Conservation (phyloP, 2,113 vertebrate species). For the Stigmatopora nigra region DNA sequence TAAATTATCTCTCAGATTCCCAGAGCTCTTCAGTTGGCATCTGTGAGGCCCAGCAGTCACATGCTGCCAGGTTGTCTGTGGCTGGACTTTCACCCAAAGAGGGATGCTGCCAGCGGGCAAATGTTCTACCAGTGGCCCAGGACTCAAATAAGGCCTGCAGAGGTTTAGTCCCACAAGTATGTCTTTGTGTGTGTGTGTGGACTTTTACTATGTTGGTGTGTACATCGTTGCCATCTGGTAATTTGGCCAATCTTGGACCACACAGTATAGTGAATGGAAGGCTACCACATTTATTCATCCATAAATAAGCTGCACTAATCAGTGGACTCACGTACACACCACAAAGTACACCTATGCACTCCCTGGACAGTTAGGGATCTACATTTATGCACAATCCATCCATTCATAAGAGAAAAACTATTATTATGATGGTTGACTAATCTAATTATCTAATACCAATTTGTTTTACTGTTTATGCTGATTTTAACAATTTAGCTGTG, state of each 20-base stretch:
- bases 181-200: conserved; percentile 39
- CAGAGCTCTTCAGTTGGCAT: conserved; percentile 59
- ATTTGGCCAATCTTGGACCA: conserved; percentile 58
- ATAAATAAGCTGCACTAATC: conserved; percentile 31
- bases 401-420: no score
- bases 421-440: no score
- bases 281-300: conserved; percentile 60
- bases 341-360: no score
- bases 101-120: conserved; percentile 44
- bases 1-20: conserved; percentile 27
- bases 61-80: conserved; percentile 46
- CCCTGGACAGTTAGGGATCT: no score
- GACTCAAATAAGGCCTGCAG: conserved; percentile 49
- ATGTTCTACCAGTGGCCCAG: conserved; percentile 48
- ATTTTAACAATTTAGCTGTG: no score
- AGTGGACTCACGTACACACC: conserved; percentile 6
- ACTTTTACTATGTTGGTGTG: conserved; percentile 51
- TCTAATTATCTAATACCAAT: no score
- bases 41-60: conserved; percentile 37
- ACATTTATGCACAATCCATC: no score
- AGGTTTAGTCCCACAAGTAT: conserved; percentile 48
- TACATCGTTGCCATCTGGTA: conserved; percentile 65
- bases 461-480: no score
- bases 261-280: conserved; percentile 38
- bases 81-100: conserved; percentile 53